Evolutionary conservation across 1,140 invertebrate genomes (phyloP).

Genomic region (Delia radicum): DNA sequence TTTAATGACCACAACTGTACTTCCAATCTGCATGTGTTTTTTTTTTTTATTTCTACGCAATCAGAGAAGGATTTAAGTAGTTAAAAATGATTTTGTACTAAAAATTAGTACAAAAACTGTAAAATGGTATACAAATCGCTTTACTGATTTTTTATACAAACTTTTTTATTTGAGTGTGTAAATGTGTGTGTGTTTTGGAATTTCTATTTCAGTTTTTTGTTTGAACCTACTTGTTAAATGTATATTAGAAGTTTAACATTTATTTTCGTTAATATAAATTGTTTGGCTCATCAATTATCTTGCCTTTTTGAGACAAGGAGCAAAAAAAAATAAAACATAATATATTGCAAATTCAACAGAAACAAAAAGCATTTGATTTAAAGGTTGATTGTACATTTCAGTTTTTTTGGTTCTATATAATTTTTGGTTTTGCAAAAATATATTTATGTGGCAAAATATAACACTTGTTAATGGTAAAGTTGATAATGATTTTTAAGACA

Average conservation of each 20-base stretch:
- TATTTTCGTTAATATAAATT: constrained; percentile 2
- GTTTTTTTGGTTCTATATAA: not conserved
- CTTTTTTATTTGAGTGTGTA: no score
- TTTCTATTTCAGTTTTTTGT: no score
- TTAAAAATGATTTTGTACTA: no score
- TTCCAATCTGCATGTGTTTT: no score
- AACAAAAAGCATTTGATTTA: not conserved
- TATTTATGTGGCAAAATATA: not conserved
- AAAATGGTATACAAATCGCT: no score
- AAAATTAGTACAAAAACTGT: no score
- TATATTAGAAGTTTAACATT: not conserved
- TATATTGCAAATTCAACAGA: not conserved
- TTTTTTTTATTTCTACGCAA: no score
- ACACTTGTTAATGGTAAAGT: not conserved
- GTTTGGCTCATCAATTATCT: not conserved
- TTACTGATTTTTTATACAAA: no score
- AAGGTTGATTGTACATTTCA: not conserved
- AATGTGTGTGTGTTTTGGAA: no score
- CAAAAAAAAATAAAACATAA: not conserved
- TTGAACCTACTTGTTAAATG: not conserved
- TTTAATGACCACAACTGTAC: no score
- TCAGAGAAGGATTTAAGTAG: no score
- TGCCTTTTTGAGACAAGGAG: not conserved
- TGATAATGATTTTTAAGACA: not conserved
- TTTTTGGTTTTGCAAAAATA: not conserved